Evolutionary conservation across 2,888 invertebrate species (phyloP).

Genomic region (Hoplodrina blanda): DNA sequence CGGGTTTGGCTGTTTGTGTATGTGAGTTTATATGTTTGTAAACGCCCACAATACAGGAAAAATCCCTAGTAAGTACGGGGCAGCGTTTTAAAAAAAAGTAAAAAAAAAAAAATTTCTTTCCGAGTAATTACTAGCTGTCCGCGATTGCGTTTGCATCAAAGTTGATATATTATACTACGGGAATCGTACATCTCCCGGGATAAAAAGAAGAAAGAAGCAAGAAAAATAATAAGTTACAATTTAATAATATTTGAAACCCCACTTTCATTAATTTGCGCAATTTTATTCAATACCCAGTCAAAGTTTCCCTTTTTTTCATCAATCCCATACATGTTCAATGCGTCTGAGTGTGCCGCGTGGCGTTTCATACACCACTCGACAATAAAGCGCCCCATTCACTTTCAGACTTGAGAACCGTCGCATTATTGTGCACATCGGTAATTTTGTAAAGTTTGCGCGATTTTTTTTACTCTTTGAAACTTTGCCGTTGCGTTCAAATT

Average conservation of each 20-base stretch:
- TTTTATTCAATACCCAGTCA: conserved; percentile 1
- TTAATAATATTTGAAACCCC: conserved; percentile 1
- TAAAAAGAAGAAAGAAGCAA: too few relatives aligned
- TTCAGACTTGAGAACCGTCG: conserved; percentile 30
- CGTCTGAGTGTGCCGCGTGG: conserved; percentile 64
- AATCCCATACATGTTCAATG: conserved; percentile 36
- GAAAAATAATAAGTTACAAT: too few relatives aligned
- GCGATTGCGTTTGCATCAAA: too few relatives aligned
- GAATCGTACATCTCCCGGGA: too few relatives aligned
- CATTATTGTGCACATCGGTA: conserved; percentile 41
- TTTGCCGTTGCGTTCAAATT: not conserved
- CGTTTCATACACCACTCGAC: conserved; percentile 68
- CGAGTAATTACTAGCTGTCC: too few relatives aligned
- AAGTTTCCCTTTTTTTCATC: conserved; percentile 10
- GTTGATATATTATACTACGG: too few relatives aligned
- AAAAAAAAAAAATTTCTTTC: too few relatives aligned
- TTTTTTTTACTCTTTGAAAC: conserved; percentile 1
- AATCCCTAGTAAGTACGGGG: too few relatives aligned
- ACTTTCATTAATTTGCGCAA: conserved; percentile 10
- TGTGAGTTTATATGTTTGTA: too few relatives aligned
- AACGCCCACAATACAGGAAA: too few relatives aligned
- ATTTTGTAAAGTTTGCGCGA: conserved; percentile 22
- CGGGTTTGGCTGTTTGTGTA: too few relatives aligned
- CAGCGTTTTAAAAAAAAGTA: too few relatives aligned
- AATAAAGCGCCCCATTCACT: conserved; percentile 48